phyloP scores from a whole-genome alignment of 2,797 vertebrate species.

The Etheostoma nigrum region DNA sequence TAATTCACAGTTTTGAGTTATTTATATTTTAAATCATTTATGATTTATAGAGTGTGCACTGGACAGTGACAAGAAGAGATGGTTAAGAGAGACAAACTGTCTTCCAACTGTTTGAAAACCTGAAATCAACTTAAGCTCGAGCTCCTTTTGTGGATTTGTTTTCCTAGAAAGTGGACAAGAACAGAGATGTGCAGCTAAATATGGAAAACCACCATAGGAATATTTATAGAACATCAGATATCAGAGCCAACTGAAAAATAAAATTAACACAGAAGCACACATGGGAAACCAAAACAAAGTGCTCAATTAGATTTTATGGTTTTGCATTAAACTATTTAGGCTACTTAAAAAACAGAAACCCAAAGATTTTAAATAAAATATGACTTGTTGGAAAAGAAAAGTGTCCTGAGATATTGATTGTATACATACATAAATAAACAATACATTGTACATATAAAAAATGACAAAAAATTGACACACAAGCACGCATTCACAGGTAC shows the following conservation, averaged over 20 bases:
- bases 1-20: slow-evolving; percentile 62
- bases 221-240: slow-evolving; percentile 12
- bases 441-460: too few species aligned
- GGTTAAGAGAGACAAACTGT: slow-evolving; percentile 25
- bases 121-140: slow-evolving; percentile 5
- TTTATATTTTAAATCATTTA: slow-evolving; percentile 47
- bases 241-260: neutral
- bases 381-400: neutral
- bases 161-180: slow-evolving; percentile 21
- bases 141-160: slow-evolving; percentile 16
- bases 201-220: neutral
- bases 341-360: neutral
- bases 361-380: neutral
- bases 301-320: neutral
- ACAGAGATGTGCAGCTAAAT: slow-evolving; percentile 25
- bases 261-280: neutral
- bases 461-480: neutral
- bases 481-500: neutral
- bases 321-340: neutral
- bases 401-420: neutral
- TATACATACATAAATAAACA: too few species aligned
- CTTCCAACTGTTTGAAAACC: slow-evolving; percentile 30
- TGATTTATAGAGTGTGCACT: slow-evolving; percentile 42
- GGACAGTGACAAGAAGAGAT: slow-evolving; percentile 46
- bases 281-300: neutral